Evolutionary conservation across 2,797 vertebrate species (phyloP), one percentile per base, ranked within the genome.

Genomic region (Cyprinodon diabolis): DNA sequence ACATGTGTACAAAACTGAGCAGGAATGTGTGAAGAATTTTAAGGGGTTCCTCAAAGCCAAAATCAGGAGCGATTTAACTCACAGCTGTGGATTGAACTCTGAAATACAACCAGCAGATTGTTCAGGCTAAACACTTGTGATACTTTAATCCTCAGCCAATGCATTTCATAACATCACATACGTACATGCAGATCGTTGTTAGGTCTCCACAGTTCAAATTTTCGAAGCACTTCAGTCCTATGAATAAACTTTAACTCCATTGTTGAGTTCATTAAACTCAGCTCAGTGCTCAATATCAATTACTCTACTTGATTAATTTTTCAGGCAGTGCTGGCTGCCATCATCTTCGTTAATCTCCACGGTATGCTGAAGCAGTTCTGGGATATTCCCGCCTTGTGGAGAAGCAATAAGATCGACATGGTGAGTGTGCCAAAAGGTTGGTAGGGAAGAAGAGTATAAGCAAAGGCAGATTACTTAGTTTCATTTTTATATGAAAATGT

Each of bases 361-460:
- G 96, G 97, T 40, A 99, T 99, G 95, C 91, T 97, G 91, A 96
- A 94, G 87, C 98, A 99, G 83, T 96, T 98, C 78, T 11, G 54
- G 1, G 97, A 99, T 80, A 79, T 99, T 23, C 40, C 78, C 21
- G 65, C 13, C 0, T 95, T 99, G 63, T 99, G 97, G 98, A 96
- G 71, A 86, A 93, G 92, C 69, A 97, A 96, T 82, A 90, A 77
- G 54, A 81, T 95, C 2, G 98, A 99, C 84, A 94, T 98, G 96
- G 98, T 99, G 89, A 95, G 95, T 68, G 21, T 1, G 48, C 7
- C 13, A 35, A 62, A 72, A 52, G 11, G 9, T 10, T 40, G 45
- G 43, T 7, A 45, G n/a, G 14, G 14, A 48, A 48, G 23, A 57
- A 45, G 6, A 1, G 55, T 51, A 13, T 40, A 40, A 37, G 13